A percentile compares a stretch with the other conserved stretches of the same genome.
These are phyloP conservation scores for Papilio helenus DNA, from an alignment of 1,140 invertebrate species.

Conservation along the genomic window DNA sequence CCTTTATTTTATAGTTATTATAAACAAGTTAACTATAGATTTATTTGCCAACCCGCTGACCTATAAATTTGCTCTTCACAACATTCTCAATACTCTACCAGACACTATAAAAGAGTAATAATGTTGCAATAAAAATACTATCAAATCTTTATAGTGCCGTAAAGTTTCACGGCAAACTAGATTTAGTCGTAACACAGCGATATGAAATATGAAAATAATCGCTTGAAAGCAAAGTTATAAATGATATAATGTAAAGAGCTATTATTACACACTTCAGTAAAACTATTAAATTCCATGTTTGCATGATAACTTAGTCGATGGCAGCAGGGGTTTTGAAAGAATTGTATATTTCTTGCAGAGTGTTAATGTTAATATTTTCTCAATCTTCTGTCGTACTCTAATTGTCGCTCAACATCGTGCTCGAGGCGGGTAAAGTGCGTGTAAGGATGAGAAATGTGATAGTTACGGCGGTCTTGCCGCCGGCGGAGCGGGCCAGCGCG, in stretches of 20 bases:
- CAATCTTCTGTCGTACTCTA: too few relatives aligned
- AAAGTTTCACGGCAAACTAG: constrained; percentile 31
- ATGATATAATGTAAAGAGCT: constrained; percentile 22
- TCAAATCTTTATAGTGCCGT: constrained; percentile 33
- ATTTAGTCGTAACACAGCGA: constrained; percentile 14
- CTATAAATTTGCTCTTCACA: constrained; percentile 28
- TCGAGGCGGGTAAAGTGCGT: neutral
- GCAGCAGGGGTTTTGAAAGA: too few relatives aligned
- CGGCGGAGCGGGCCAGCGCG: constrained; percentile 87
- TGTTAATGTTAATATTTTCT: too few relatives aligned
- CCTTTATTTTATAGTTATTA: constrained; percentile 18
- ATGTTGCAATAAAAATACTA: constrained; percentile 37
- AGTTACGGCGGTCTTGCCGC: constrained; percentile 68
- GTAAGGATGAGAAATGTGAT: neutral
- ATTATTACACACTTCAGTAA: neutral
- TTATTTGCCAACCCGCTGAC: constrained; percentile 15
- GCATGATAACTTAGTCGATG: too few relatives aligned
- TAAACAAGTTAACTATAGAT: constrained; percentile 5
- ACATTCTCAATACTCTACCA: constrained; percentile 33
- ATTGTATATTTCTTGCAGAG: too few relatives aligned
- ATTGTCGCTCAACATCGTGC: too few relatives aligned
- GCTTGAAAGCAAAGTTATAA: constrained; percentile 20
- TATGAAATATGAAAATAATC: constrained; percentile 34
- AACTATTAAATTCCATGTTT: neutral
- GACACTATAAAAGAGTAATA: constrained; percentile 38